These are phyloP conservation scores for Ethmia dodecea DNA, from an alignment of 2,888 invertebrate genomes.

Conservation along the genomic window DNA sequence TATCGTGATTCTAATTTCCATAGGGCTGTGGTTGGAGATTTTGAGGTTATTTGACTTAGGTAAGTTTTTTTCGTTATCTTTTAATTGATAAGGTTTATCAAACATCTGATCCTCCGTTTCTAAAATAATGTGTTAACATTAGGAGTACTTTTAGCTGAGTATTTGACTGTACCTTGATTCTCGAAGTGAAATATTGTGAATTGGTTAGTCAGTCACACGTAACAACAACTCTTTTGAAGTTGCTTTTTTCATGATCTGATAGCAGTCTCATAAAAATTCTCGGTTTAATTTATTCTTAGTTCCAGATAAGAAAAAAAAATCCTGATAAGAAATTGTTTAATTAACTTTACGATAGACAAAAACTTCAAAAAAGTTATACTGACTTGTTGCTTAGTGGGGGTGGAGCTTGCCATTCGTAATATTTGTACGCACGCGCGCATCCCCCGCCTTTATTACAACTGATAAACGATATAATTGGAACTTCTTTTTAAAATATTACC, in stretches of 20 bases:
- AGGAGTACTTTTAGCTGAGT: too few species aligned
- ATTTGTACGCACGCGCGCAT: constrained; percentile 49
- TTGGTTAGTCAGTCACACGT: too few species aligned
- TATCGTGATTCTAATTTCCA: constrained; percentile 47
- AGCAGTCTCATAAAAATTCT: background rate
- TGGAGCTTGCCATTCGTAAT: constrained; percentile 36
- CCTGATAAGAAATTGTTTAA: background rate
- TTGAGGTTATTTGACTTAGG: constrained; percentile 18
- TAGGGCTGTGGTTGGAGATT: constrained; percentile 29
- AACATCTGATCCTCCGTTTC: too few species aligned
- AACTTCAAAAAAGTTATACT: constrained; percentile 8
- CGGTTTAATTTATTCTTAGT: background rate
- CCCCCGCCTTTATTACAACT: constrained; percentile 21
- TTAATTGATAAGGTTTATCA: too few species aligned
- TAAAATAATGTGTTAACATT: too few species aligned
- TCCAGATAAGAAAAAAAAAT: background rate
- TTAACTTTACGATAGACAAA: background rate
- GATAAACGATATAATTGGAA: constrained; percentile 1
- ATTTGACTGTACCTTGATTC: too few species aligned
- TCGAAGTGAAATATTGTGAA: too few species aligned
- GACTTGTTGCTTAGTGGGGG: constrained; percentile 58
- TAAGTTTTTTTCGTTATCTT: constrained; percentile 21
- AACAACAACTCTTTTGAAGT: too few species aligned
- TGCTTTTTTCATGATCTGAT: too few species aligned
- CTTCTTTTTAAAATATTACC: too few species aligned